Conservation (phyloP, 2,113 vertebrate species). For the Notothenia rossii region DNA sequence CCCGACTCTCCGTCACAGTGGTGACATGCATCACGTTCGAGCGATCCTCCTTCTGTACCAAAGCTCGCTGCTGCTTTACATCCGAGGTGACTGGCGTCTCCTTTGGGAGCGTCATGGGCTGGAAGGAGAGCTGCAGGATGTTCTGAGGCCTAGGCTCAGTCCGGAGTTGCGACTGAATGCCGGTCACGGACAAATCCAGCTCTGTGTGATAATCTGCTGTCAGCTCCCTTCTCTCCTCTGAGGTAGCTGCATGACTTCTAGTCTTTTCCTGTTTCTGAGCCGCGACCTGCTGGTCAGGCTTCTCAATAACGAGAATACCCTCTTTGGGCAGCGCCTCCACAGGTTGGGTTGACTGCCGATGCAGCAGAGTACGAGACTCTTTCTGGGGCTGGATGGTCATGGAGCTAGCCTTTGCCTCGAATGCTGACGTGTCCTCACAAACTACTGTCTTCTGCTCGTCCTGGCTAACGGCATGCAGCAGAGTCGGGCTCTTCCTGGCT, state of each 20-base stretch:
- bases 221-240: constrained; percentile 82
- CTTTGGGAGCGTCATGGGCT: constrained; percentile 83
- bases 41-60: constrained; percentile 85
- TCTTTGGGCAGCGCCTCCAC: constrained; percentile 85
- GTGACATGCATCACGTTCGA: constrained; percentile 83
- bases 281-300: constrained; percentile 79
- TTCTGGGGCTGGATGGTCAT: constrained; percentile 70
- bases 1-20: constrained; percentile 77
- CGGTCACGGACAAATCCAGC: constrained; percentile 76
- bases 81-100: constrained; percentile 77
- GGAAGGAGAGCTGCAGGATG: constrained; percentile 80
- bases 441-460: constrained; percentile 79
- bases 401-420: constrained; percentile 67
- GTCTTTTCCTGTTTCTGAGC: constrained; percentile 82
- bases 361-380: constrained; percentile 77
- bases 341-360: constrained; percentile 79
- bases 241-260: constrained; percentile 71
- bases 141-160: constrained; percentile 76
- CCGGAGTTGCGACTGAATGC: constrained; percentile 67
- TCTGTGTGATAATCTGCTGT: constrained; percentile 78
- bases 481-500: constrained; percentile 75
- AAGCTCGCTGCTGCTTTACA: constrained; percentile 81
- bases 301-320: constrained; percentile 74
- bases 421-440: constrained; percentile 76
- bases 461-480: constrained; percentile 78